phyloP scores from a whole-genome alignment of 2,888 invertebrate species.

The Amiota minor region DNA sequence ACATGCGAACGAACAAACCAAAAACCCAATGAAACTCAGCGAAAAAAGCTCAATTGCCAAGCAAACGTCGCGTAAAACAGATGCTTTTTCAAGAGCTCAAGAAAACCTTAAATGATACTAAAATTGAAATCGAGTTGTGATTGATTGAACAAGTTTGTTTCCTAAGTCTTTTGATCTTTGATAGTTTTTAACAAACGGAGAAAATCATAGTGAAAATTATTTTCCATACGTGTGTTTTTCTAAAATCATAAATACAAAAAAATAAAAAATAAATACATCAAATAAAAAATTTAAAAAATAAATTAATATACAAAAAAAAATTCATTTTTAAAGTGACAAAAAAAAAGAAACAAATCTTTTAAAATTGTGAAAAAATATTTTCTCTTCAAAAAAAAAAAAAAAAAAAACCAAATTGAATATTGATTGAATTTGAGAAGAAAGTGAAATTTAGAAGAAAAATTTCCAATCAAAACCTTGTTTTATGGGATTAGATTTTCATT shows the following conservation, averaged over 20 bases:
- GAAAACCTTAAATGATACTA: background rate
- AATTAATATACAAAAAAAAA: background rate
- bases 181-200: conserved; percentile 30
- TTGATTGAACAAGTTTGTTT: background rate
- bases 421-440: conserved; percentile 21
- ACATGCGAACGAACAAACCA: background rate
- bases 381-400: background rate
- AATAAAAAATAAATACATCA: too few relatives aligned
- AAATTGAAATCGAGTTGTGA: background rate
- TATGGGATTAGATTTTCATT: conserved; percentile 56
- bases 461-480: conserved; percentile 10
- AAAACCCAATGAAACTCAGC: conserved; percentile 1
- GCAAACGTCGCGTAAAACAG: conserved; percentile 56
- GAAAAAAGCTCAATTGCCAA: conserved; percentile 49
- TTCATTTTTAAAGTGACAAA: background rate
- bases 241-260: background rate
- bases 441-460: conserved; percentile 18
- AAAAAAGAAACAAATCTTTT: conserved; percentile 44
- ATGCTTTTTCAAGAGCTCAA: conserved; percentile 52
- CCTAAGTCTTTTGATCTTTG: conserved; percentile 20
- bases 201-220: conserved; percentile 61
- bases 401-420: conserved; percentile 43
- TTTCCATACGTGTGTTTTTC: conserved; percentile 35
- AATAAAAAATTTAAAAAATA: too few relatives aligned
- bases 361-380: conserved; percentile 58